Base-by-base conservation (phyloP, 1,140 invertebrate genomes). In the Tetragonula clypearis region DNA sequence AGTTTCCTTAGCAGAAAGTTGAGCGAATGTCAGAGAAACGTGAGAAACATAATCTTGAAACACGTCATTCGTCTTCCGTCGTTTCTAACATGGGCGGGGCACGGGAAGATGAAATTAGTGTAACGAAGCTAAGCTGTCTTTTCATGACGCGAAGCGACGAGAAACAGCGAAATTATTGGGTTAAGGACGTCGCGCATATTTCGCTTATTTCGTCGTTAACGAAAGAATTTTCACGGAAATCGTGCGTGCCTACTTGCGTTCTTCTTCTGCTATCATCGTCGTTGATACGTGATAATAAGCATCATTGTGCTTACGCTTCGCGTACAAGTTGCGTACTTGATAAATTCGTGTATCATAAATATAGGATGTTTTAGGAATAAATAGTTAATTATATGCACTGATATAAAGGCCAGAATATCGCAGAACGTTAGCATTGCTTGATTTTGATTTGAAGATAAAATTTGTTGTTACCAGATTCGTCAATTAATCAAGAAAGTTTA, bases 21-120 rank as follows among this genome's bases (percentile, higher is more conserved):
- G 84, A 85, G 88, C 74, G 80, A 88, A 89, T 87, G 87, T 89
- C 82, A 79, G 85, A 79, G 88, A 89, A 89, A 89, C 88, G 88
- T 89, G 81, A 87, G 87, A 89, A 89, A 84, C 74, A 80, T 83
- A 86, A 89, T 89, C 74, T 86, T 75, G 26, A 60, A 65, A 86
- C 85, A 87, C 88, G 86, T 89, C 88, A 84, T 65, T 8, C 78
- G 85, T 66, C 85, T 89, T 89, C 88, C 88, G 88, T 65, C 78
- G 77, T 89, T 80, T 89, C 85, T 53, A 76, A 58, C 35, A 84
- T 35, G 75, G 71, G 77, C 78, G 68, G 82, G 84, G 66, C 87
- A 87, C 78, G 81, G 79, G 71, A 89, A 66, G 78, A 89, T 79
- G 85, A 89, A 89, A 89, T 89, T 89, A 88, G 74, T 88, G 79